Evolutionary conservation across 1,140 invertebrate genomes (phyloP).

Genomic region (Drosophila chauvacae): DNA sequence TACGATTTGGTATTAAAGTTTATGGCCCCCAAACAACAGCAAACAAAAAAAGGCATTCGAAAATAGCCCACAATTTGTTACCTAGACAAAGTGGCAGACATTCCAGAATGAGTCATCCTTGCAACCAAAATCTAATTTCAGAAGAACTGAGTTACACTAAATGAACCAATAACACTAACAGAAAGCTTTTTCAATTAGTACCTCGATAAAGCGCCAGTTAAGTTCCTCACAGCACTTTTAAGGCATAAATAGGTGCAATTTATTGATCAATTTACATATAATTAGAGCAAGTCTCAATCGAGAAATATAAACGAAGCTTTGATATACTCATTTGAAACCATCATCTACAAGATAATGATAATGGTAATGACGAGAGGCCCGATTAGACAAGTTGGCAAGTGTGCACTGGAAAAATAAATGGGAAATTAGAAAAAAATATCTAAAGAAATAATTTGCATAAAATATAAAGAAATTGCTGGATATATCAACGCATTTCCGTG

Average conservation of each 20-base stretch:
- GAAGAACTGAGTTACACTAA: background rate
- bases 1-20: slow-evolving; percentile 68
- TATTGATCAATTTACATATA: slow-evolving; percentile 20
- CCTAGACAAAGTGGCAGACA: slow-evolving; percentile 19
- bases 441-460: background rate
- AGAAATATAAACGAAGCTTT: slow-evolving; percentile 1
- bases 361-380: slow-evolving; percentile 56
- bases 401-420: background rate
- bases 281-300: background rate
- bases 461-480: background rate
- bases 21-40: slow-evolving; percentile 41
- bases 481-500: no score
- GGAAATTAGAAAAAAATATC: no score
- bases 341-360: slow-evolving; percentile 45
- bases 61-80: slow-evolving; percentile 4
- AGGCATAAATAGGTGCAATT: slow-evolving; percentile 12
- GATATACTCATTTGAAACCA: slow-evolving; percentile 2
- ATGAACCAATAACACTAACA: slow-evolving; percentile 2
- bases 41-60: background rate
- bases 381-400: slow-evolving; percentile 47
- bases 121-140: background rate
- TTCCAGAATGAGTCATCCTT: slow-evolving; percentile 17
- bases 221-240: background rate
- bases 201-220: background rate
- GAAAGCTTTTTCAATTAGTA: slow-evolving; percentile 2